Evolutionary conservation across 1,140 invertebrate species (phyloP).

Genomic region (Chironomus striatipennis): DNA sequence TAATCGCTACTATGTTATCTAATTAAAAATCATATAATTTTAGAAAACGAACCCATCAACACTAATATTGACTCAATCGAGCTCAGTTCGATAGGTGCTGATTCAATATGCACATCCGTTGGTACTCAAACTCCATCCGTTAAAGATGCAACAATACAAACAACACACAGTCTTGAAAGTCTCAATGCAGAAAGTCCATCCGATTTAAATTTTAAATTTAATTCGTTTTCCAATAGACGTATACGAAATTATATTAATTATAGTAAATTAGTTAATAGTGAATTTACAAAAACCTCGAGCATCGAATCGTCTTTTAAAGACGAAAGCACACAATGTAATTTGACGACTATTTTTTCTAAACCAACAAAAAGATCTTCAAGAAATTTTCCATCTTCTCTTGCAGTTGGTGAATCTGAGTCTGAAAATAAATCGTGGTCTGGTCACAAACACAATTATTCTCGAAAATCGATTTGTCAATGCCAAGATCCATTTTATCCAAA

Average conservation of each 20-base stretch:
- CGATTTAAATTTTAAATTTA: background rate
- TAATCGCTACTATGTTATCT: background rate
- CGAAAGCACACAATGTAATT: slow-evolving; percentile 20
- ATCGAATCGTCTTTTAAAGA: slow-evolving; percentile 6
- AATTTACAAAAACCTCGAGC: background rate
- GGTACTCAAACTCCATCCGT: background rate
- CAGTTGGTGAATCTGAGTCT: slow-evolving; percentile 32
- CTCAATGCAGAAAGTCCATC: background rate
- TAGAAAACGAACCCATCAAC: background rate
- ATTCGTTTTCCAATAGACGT: slow-evolving; percentile 6
- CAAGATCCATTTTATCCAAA: slow-evolving; percentile 34
- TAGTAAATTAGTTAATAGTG: slow-evolving; percentile 1
- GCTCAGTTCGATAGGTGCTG: background rate
- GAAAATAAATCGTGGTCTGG: slow-evolving; percentile 35
- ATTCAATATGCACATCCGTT: background rate
- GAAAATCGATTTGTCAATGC: slow-evolving; percentile 34
- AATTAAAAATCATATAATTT: background rate
- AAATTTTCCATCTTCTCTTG: slow-evolving; percentile 24
- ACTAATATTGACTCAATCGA: background rate
- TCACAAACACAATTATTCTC: slow-evolving; percentile 35
- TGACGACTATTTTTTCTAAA: background rate
- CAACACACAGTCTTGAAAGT: slow-evolving; percentile 6
- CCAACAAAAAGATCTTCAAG: background rate
- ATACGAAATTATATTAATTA: slow-evolving; percentile 3
- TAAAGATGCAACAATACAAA: background rate